Conservation (phyloP, 2,797 vertebrate genomes). For the Intellagama lesueurii region DNA sequence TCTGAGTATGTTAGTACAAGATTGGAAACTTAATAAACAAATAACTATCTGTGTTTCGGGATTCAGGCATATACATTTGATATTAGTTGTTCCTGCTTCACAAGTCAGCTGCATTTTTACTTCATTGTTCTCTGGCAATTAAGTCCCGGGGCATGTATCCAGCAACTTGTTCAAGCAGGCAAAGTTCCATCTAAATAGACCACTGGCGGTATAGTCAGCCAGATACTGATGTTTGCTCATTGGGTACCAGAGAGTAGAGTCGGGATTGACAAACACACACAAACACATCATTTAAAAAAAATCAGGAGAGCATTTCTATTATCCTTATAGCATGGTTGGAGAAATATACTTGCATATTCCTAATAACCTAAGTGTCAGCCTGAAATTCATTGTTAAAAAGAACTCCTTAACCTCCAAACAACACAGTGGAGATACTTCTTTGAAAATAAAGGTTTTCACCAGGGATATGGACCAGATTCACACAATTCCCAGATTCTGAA, state of each 20-base stretch:
- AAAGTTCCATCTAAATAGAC: slow-evolving; percentile 2
- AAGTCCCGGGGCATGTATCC: background rate
- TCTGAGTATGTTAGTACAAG: background rate
- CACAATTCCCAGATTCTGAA: no score
- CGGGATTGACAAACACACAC: background rate
- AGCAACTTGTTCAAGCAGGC: background rate
- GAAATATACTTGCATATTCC: no score
- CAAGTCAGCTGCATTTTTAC: background rate
- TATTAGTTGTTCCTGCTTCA: background rate
- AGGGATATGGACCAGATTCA: no score
- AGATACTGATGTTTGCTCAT: background rate
- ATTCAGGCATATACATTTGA: no score
- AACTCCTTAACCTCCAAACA: no score
- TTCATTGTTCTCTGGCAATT: background rate
- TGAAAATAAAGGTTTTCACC: background rate
- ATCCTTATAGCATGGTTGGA: no score
- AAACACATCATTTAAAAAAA: background rate
- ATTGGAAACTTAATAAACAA: background rate
- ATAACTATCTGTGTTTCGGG: background rate
- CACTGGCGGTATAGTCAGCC: background rate
- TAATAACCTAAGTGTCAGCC: no score
- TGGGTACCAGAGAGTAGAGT: background rate
- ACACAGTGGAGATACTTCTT: no score
- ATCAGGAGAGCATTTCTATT: no score
- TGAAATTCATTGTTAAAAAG: no score